Base-by-base conservation (phyloP, 1,140 invertebrate genomes). In the Apolygus lucorum region DNA sequence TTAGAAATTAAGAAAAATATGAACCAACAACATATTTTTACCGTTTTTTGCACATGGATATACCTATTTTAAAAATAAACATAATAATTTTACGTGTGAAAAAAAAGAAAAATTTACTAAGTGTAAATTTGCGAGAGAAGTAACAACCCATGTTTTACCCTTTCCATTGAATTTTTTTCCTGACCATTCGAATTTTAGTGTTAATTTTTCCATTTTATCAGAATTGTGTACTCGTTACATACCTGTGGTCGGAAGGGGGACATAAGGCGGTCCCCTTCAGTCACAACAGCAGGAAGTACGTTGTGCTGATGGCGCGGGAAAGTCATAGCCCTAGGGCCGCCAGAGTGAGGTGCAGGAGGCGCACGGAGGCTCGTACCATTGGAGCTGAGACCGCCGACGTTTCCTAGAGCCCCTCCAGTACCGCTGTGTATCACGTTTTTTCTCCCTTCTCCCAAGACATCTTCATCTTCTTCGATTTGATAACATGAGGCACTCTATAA, bases 211-310 rank as follows among this genome's bases (percentile, higher is more conserved):
- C n/a, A n/a, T n/a, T n/a, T n/a, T n/a, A n/a, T n/a, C n/a, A n/a
- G n/a, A n/a, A n/a, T n/a, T n/a, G n/a, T n/a, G n/a, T n/a, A n/a
- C n/a, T n/a, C n/a, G n/a, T n/a, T n/a, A n/a, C 52, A 2, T 70
- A 11, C 2, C 13, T 63, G 11, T 25, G 42, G 42, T 27, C 27
- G 8, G 52, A 22, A 68, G 49, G 64, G 29, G 52, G 66, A 74
- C 80, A 81, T 71, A 79, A n/a, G 52, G 65, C 2, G 80, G 73
- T 87, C 85, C 49, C 84, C 82, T 73, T 88, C 86, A 13, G 82
- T 82, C 22, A 88, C 83, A 66, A 88, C 79, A 28, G 87, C 83
- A 28, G 84, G 84, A 68, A 86, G 78, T 14, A 62, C 22, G 22
- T 49, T 28, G 22, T 62, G 62, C 1, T 63, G 81, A 69, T 82